phyloP scores from a whole-genome alignment of 2,113 vertebrate species.

The Phycodurus eques region DNA sequence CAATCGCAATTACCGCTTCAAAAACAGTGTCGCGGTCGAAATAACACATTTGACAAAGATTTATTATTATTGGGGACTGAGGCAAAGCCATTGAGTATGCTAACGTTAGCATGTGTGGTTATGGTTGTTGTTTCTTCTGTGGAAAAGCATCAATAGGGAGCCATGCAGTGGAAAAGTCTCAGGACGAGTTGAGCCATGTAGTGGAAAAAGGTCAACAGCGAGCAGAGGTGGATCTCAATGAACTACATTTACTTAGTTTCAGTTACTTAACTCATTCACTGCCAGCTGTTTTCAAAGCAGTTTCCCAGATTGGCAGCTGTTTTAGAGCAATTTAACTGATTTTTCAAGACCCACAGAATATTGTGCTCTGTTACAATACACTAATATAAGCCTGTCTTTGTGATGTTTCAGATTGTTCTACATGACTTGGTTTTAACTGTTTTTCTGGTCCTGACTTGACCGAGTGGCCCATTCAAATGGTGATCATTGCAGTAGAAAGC shows the following conservation, averaged over 20 bases:
- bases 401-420: background rate
- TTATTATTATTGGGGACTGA: background rate
- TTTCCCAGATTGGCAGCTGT: too few relatives aligned
- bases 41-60: background rate
- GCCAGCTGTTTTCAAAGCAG: too few relatives aligned
- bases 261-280: too few relatives aligned
- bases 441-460: background rate
- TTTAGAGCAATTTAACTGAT: too few relatives aligned
- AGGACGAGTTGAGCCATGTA: background rate
- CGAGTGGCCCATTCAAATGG: background rate
- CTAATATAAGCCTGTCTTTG: too few relatives aligned
- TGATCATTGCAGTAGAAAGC: background rate
- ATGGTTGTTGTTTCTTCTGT: background rate
- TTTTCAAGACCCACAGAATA: too few relatives aligned
- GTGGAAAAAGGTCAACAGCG: background rate
- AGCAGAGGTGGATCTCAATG: too few relatives aligned
- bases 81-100: background rate
- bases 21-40: background rate
- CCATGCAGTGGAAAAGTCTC: background rate
- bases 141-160: background rate
- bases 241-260: too few relatives aligned
- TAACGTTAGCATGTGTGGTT: background rate
- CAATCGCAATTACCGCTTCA: background rate
- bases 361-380: too few relatives aligned
- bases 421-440: background rate